phyloP scores from a whole-genome alignment of 2,797 vertebrate species.

The Chromobotia macracanthus region DNA sequence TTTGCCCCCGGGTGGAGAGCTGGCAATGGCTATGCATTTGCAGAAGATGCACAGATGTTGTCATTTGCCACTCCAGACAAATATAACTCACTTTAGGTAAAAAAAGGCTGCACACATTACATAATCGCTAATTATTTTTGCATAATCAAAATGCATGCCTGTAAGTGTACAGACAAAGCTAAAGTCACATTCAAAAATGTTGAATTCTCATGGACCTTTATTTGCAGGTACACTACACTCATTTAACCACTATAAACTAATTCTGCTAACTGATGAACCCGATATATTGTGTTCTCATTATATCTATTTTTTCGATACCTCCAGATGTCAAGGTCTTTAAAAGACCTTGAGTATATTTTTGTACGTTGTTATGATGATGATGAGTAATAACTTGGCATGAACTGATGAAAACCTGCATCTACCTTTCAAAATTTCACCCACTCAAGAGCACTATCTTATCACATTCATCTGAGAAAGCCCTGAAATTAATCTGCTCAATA shows the following conservation, averaged over 20 bases:
- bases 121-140: conserved; percentile 39
- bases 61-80: conserved; percentile 28
- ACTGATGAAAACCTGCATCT: conserved; percentile 12
- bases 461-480: background rate
- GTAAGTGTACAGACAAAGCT: conserved; percentile 3
- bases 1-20: background rate
- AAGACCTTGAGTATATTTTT: background rate
- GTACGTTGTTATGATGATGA: background rate
- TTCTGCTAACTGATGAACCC: conserved; percentile 18
- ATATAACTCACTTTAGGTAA: conserved; percentile 40
- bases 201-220: conserved; percentile 20
- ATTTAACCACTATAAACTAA: conserved; percentile 32
- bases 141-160: conserved; percentile 32
- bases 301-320: background rate
- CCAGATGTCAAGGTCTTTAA: conserved; percentile 9
- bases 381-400: background rate
- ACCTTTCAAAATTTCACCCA: background rate
- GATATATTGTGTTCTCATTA: conserved; percentile 23
- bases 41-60: conserved; percentile 32
- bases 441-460: background rate
- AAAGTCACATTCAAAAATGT: no score
- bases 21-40: conserved; percentile 25
- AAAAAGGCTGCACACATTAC: conserved; percentile 29
- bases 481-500: background rate
- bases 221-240: background rate